phyloP scores from a whole-genome alignment of 2,888 invertebrate species.

The Leucania comma region DNA sequence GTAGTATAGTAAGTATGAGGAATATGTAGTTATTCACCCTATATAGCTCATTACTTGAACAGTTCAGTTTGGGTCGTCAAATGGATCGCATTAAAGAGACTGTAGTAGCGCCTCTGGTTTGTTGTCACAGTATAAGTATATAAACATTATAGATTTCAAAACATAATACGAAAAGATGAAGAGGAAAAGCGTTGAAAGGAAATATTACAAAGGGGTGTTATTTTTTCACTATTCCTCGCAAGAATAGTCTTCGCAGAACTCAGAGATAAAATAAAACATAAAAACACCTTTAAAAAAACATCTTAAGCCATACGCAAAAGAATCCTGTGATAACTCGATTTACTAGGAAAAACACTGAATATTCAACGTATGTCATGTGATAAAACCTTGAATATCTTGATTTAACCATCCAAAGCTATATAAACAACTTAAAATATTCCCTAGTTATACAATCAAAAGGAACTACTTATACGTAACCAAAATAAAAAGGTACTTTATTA shows the following conservation, averaged over 20 bases:
- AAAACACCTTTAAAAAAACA: conserved; percentile 18
- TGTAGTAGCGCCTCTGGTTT: too few species aligned
- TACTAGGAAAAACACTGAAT: conserved; percentile 51
- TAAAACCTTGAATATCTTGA: conserved; percentile 46
- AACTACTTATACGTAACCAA: not conserved
- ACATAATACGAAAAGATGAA: not conserved
- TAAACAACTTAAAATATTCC: conserved; percentile 49
- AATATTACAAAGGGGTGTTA: not conserved
- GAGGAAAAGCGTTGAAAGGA: not conserved
- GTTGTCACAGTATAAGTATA: too few species aligned
- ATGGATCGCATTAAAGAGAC: too few species aligned
- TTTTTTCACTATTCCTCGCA: not conserved
- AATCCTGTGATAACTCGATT: conserved; percentile 37
- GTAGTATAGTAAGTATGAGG: too few species aligned
- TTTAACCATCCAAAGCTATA: conserved; percentile 16
- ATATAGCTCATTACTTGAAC: too few species aligned
- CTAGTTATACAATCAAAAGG: conserved; percentile 29
- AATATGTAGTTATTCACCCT: too few species aligned
- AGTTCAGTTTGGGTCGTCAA: too few species aligned
- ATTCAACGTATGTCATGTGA: conserved; percentile 47
- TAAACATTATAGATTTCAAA: too few species aligned
- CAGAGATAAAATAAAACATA: conserved; percentile 2
- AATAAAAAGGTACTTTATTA: conserved; percentile 26
- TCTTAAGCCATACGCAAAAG: conserved; percentile 23
- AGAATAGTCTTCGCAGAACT: conserved; percentile 1